phyloP scores from a whole-genome alignment of 2,113 vertebrate genomes.

The Phycodurus eques region DNA sequence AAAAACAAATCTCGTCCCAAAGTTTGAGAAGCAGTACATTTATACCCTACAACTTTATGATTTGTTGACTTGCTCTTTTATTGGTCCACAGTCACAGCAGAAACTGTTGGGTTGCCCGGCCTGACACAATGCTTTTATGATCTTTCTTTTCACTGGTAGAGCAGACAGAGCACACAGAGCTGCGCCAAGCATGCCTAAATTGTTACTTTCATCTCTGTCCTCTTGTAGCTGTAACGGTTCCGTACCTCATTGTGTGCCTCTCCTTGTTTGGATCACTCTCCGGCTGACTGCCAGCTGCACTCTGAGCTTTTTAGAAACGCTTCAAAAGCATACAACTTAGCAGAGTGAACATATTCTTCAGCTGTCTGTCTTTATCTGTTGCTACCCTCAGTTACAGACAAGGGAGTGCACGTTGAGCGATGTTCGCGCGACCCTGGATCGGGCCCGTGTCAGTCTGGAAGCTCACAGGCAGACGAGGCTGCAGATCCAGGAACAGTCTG shows the following conservation, averaged over 20 bases:
- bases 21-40: slow-evolving; percentile 21
- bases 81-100: slow-evolving; percentile 45
- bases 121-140: slow-evolving; percentile 56
- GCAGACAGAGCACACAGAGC: slow-evolving; percentile 36
- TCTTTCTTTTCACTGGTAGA: slow-evolving; percentile 49
- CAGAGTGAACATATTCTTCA: slow-evolving; percentile 5
- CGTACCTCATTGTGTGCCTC: slow-evolving; percentile 11
- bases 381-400: slow-evolving; percentile 49
- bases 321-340: slow-evolving; percentile 10
- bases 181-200: slow-evolving; percentile 41
- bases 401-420: slow-evolving; percentile 47
- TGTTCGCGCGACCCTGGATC: slow-evolving; percentile 43
- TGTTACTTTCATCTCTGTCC: slow-evolving; percentile 22
- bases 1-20: slow-evolving; percentile 1
- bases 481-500: slow-evolving; percentile 64
- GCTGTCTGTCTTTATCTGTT: slow-evolving; percentile 11
- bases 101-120: slow-evolving; percentile 41
- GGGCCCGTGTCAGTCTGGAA: slow-evolving; percentile 54
- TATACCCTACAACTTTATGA: slow-evolving; percentile 45
- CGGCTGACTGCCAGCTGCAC: slow-evolving; percentile 5
- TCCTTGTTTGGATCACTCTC: slow-evolving; percentile 16
- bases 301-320: slow-evolving; percentile 3
- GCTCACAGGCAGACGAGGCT: slow-evolving; percentile 53
- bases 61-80: slow-evolving; percentile 50
- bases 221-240: slow-evolving; percentile 16